Conservation (phyloP, 1,140 invertebrate genomes). For the Pachyrhynchus sulphureomaculatus region DNA sequence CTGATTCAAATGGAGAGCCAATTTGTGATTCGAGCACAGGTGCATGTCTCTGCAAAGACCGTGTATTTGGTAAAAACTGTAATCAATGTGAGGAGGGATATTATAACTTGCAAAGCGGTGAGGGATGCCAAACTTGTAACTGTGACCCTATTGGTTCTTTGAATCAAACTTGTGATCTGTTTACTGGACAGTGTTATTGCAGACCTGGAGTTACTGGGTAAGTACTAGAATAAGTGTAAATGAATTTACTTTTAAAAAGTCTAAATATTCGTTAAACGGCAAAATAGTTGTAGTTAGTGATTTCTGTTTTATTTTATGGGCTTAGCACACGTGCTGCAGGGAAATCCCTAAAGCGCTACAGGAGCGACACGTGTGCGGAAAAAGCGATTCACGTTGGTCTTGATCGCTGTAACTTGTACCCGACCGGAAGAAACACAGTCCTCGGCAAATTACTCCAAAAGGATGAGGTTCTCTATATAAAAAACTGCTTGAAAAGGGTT, state of each 20-base stretch:
- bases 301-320: too few relatives aligned
- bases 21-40: slow-evolving; percentile 80
- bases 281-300: too few relatives aligned
- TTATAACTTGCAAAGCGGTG: slow-evolving; percentile 78
- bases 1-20: slow-evolving; percentile 64
- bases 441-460: too few relatives aligned
- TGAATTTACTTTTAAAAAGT: not conserved
- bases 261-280: not conserved
- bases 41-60: slow-evolving; percentile 81
- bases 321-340: too few relatives aligned
- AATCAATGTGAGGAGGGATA: slow-evolving; percentile 62
- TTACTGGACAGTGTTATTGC: slow-evolving; percentile 83
- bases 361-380: too few relatives aligned
- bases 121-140: slow-evolving; percentile 82
- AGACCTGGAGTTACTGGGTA: slow-evolving; percentile 81
- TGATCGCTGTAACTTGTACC: too few relatives aligned
- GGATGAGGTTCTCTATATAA: too few relatives aligned
- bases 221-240: too few relatives aligned
- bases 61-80: slow-evolving; percentile 86
- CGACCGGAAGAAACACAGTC: too few relatives aligned
- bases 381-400: too few relatives aligned
- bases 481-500: too few relatives aligned
- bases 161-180: slow-evolving; percentile 78
- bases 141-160: slow-evolving; percentile 84
- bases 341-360: too few relatives aligned